Conservation (phyloP, 2,113 vertebrate species). For the Cariama cristata region DNA sequence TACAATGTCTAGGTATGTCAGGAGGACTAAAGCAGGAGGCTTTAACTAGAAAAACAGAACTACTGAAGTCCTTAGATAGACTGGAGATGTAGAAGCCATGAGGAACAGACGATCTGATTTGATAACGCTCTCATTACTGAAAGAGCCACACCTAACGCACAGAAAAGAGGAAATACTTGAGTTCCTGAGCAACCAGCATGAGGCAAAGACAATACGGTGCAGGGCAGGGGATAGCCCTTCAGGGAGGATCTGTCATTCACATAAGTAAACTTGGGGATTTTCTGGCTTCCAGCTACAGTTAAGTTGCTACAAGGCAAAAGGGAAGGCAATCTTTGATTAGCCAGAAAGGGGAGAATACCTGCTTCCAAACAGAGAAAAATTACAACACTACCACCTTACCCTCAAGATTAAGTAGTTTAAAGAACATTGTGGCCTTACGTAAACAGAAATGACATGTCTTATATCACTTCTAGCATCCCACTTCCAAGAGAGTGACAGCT, state of each 20-base stretch:
- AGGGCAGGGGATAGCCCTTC: background rate
- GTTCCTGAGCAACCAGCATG: background rate
- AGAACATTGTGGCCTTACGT: background rate
- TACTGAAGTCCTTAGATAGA: background rate
- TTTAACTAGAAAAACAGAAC: background rate
- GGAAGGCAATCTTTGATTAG: background rate
- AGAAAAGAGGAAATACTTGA: rapidly evolving
- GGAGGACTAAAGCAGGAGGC: background rate
- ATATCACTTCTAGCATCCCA: background rate
- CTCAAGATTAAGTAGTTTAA: background rate
- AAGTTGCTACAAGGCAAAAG: background rate
- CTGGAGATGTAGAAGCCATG: background rate
- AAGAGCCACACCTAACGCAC: background rate
- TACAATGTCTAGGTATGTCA: background rate
- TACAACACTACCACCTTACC: background rate
- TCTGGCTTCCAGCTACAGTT: background rate
- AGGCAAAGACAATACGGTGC: background rate
- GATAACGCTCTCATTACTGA: background rate
- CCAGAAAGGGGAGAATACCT: background rate
- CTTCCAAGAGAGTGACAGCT: background rate
- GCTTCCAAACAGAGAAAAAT: background rate
- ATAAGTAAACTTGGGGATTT: background rate
- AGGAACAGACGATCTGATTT: background rate
- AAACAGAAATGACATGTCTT: background rate
- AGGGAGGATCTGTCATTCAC: background rate